phyloP scores from a whole-genome alignment of 1,140 invertebrate species.

The Marisa cornuarietis region DNA sequence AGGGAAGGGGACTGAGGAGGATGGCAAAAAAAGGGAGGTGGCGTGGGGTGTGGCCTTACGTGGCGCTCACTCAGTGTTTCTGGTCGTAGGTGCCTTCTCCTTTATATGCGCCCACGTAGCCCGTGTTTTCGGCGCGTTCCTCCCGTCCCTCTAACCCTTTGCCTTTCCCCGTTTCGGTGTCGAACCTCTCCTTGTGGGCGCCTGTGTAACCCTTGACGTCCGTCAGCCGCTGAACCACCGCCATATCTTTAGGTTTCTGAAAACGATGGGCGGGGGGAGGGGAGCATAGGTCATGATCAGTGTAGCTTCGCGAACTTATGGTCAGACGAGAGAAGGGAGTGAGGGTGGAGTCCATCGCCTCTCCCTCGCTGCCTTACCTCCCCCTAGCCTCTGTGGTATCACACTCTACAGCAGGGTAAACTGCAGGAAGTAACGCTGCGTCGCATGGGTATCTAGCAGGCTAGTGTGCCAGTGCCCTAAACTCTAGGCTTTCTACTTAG shows the following conservation, averaged over 20 bases:
- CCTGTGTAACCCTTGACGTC: constrained; percentile 68
- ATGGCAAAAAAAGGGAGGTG: background rate
- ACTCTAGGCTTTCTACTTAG: too few species aligned
- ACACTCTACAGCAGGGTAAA: too few species aligned
- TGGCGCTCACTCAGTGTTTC: constrained; percentile 37
- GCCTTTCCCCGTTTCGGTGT: constrained; percentile 66
- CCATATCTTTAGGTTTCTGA: constrained; percentile 19
- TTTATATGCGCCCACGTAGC: constrained; percentile 70
- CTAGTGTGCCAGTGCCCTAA: too few species aligned
- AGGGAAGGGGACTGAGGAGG: background rate
- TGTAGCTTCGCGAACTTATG: too few species aligned
- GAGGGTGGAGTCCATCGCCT: background rate
- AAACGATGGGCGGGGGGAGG: too few species aligned
- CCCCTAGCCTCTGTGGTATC: background rate
- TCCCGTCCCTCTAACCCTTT: constrained; percentile 66
- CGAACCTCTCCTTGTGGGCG: constrained; percentile 69
- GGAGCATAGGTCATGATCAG: too few species aligned
- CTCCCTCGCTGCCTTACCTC: background rate
- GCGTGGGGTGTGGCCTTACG: background rate
- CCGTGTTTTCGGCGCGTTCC: constrained; percentile 60
- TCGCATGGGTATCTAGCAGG: too few species aligned
- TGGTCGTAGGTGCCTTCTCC: constrained; percentile 63
- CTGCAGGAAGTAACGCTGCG: too few species aligned
- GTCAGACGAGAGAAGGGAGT: too few species aligned
- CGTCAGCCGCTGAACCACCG: constrained; percentile 72